phyloP scores from a whole-genome alignment of 2,113 vertebrate genomes.

The Camelus bactrianus region DNA sequence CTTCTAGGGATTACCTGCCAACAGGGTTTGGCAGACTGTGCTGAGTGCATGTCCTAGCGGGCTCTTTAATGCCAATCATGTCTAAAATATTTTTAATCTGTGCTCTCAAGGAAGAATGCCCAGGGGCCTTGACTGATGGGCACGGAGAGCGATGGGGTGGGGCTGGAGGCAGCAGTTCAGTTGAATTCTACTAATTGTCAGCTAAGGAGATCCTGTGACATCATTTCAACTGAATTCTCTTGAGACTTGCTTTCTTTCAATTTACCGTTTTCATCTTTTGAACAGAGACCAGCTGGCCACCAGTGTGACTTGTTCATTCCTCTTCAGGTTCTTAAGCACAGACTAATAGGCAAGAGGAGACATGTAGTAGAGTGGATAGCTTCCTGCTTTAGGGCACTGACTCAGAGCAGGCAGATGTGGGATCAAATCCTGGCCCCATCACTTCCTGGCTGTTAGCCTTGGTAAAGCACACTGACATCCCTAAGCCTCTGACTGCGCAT shows the following conservation, averaged over 20 bases:
- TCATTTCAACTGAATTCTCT: not conserved
- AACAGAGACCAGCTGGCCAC: not conserved
- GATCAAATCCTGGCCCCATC: not conserved
- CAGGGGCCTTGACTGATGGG: not conserved
- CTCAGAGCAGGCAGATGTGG: not conserved
- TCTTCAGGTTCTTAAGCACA: not conserved
- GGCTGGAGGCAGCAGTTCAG: not conserved
- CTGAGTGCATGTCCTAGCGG: not conserved
- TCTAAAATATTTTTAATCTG: not conserved
- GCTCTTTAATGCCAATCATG: not conserved
- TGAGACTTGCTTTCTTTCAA: not conserved
- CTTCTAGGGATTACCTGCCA: not conserved
- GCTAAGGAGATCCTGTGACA: not conserved
- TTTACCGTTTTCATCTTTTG: not conserved
- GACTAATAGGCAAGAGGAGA: not conserved
- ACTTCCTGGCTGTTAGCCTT: not conserved
- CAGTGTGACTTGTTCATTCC: not conserved
- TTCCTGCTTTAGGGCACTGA: not conserved
- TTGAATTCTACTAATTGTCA: not conserved
- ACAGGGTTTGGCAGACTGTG: not conserved
- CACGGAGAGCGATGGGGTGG: not conserved
- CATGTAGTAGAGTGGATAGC: not conserved
- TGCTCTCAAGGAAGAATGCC: not conserved
- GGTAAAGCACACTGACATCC: not conserved
- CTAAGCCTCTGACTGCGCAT: not conserved